Conservation (phyloP, 2,797 vertebrate genomes). For the Eremophila alpestris region DNA sequence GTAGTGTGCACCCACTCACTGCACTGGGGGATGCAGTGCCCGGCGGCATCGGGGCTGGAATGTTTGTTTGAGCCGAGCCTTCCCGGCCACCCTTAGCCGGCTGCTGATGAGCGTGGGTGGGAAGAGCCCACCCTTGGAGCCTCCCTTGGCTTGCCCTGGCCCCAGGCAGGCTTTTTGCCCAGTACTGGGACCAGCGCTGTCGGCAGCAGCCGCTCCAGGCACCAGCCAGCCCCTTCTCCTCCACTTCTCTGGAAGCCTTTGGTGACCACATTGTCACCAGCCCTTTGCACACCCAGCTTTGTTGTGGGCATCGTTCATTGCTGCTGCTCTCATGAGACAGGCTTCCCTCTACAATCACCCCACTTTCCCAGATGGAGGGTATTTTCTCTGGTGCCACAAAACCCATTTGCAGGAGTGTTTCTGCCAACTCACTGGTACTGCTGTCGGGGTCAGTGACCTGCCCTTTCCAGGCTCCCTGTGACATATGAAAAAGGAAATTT, state of each 20-base stretch:
- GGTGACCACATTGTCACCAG: not conserved
- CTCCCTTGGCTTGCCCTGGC: not conserved
- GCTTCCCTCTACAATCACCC: not conserved
- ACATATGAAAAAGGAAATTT: not conserved
- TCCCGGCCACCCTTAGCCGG: rapidly evolving
- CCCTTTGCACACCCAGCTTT: not conserved
- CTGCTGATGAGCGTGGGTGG: rapidly evolving
- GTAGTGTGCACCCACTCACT: rapidly evolving
- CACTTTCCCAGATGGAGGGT: rapidly evolving
- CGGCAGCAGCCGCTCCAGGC: not conserved
- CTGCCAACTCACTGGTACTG: not conserved
- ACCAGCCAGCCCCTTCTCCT: not conserved
- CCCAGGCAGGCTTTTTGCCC: not conserved
- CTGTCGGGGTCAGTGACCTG: not conserved
- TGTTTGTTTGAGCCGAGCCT: not conserved
- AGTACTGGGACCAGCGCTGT: rapidly evolving
- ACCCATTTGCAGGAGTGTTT: not conserved
- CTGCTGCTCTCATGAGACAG: not conserved
- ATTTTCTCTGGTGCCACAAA: not conserved
- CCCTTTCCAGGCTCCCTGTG: not conserved
- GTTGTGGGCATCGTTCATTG: rapidly evolving
- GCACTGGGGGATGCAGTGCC: not conserved
- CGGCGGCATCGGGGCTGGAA: not conserved
- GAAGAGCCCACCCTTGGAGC: not conserved
- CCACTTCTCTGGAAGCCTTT: not conserved